Evolutionary conservation across 53 echinoderm and acorn worm species (phyloP), one percentile per base, ranked within the genome.

Genomic region (Echinarachnius parma): DNA sequence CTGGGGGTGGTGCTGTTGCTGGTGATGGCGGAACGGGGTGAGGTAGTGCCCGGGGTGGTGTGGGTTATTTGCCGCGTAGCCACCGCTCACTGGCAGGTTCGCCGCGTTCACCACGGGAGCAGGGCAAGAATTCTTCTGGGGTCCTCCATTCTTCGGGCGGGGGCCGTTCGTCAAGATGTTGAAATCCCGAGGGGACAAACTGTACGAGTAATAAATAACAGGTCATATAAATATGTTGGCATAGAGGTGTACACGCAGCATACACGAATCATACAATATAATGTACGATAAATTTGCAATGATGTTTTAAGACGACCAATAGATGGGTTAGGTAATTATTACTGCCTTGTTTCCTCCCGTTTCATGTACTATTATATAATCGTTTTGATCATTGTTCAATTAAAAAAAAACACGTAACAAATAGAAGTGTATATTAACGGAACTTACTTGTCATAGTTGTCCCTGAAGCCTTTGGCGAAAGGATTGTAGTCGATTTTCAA

Each of bases 401-500:
- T n/a, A n/a, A n/a, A n/a, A n/a, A n/a, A n/a, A n/a, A n/a, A n/a
- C n/a, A n/a, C n/a, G n/a, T n/a, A n/a, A n/a, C n/a, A n/a, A n/a
- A n/a, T n/a, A n/a, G n/a, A n/a, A n/a, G n/a, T n/a, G n/a, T n/a
- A n/a, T n/a, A n/a, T n/a, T n/a, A n/a, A n/a, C n/a, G n/a, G n/a
- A 50, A 70, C 87, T 70, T 80, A 95, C 96, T 84, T 91, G 65
- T 91, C 84, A 24, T 91, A 95, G 48, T 84, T 90, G 66, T 95
- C 96, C 13, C 96, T 49, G 80, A 95, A 95, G 23, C 96, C 96
- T 60, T 95, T 95, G 31, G 96, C 96, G 71, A 95, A 95, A 27
- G 96, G 96, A 33, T 95, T 95, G 50, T 95, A 86, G 77, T 95
- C 96, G 26, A 95, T 95, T 75, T 95, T 95, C 29, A 95, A 80